A percentile compares a stretch with the other conserved stretches of the same genome.
phyloP scores from a whole-genome alignment of 2,113 vertebrate genomes.

The Pterophyllum scalare region DNA sequence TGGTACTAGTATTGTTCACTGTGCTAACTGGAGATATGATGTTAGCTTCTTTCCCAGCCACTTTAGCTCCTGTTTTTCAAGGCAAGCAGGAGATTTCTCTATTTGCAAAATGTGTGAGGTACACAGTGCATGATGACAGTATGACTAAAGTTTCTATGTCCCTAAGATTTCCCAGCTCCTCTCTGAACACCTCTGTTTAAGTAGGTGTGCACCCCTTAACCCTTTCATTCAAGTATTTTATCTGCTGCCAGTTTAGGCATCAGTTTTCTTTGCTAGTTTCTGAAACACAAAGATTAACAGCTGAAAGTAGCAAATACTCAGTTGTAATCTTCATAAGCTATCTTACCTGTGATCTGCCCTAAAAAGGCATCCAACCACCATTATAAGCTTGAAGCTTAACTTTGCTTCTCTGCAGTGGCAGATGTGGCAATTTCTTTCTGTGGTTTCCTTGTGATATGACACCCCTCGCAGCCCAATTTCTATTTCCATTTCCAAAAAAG shows the following conservation, averaged over 20 bases:
- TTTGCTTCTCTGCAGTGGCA: not conserved
- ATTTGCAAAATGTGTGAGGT: not conserved
- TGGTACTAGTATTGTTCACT: constrained; percentile 1
- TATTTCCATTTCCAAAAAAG: not conserved
- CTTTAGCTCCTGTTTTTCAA: not conserved
- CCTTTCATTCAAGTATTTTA: too few species aligned
- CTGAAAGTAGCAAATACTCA: too few species aligned
- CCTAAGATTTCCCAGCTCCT: too few species aligned
- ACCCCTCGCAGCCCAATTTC: not conserved
- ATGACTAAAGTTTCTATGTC: not conserved
- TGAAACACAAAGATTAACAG: too few species aligned
- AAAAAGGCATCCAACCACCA: not conserved
- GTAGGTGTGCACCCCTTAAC: too few species aligned
- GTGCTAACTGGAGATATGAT: not conserved
- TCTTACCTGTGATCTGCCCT: not conserved
- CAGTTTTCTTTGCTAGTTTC: not conserved
- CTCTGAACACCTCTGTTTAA: too few species aligned
- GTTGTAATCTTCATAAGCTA: too few species aligned
- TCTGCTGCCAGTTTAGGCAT: too few species aligned
- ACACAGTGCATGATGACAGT: not conserved
- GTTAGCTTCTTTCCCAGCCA: not conserved
- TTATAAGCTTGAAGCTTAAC: not conserved
- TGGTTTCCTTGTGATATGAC: not conserved
- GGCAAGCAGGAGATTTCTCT: not conserved
- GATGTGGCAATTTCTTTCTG: not conserved